Evolutionary conservation across 2,113 vertebrate species (phyloP).

Genomic region (Apodemus sylvaticus): DNA sequence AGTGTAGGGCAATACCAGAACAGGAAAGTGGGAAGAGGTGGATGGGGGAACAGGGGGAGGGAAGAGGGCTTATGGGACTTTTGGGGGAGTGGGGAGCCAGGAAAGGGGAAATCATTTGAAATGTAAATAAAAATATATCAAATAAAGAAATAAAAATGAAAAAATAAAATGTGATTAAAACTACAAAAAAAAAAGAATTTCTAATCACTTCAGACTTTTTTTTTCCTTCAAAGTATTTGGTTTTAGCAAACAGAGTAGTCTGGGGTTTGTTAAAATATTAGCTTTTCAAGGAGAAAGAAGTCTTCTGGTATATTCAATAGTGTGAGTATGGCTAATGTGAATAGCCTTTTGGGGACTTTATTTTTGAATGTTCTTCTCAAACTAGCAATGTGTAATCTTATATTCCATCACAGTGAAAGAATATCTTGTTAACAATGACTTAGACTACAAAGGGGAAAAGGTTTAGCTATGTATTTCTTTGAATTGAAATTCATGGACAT

Average conservation of each 20-base stretch:
- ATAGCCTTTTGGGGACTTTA: neutral
- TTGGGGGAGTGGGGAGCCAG: too few relatives aligned
- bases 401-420: neutral
- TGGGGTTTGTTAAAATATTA: neutral
- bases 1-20: too few relatives aligned
- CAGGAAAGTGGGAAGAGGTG: too few relatives aligned
- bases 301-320: neutral
- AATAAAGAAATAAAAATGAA: too few relatives aligned
- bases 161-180: too few relatives aligned
- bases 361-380: constrained; percentile 25
- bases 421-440: constrained; percentile 21
- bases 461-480: constrained; percentile 25
- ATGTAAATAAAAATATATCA: too few relatives aligned
- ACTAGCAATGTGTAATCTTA: neutral
- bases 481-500: constrained; percentile 25
- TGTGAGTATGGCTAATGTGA: neutral
- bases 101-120: too few relatives aligned
- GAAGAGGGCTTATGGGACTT: too few relatives aligned
- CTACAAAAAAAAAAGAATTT: too few relatives aligned
- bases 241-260: neutral
- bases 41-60: too few relatives aligned
- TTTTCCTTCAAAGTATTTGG: neutral
- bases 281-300: neutral
- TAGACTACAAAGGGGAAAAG: neutral
- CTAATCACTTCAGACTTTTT: constrained; percentile 24